A percentile compares a stretch with the other conserved stretches of the same genome.
Conservation (phyloP, 2,113 vertebrate genomes). For the Phasianus colchicus region DNA sequence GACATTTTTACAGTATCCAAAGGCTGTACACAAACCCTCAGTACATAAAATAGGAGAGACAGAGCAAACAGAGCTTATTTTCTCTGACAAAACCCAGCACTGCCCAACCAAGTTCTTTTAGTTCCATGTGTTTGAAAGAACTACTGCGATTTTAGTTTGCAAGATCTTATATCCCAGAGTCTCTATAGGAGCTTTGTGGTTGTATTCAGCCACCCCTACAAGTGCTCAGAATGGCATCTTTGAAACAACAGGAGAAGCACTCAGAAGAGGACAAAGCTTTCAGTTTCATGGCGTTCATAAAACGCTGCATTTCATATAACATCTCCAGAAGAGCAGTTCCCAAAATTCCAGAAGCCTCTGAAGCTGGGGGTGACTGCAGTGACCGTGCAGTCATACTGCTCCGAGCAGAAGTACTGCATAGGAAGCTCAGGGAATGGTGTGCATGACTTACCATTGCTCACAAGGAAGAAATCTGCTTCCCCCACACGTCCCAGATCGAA, state of each 20-base stretch:
- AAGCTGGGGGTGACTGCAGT: neutral
- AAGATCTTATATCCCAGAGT: neutral
- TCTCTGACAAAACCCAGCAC: neutral
- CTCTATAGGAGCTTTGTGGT: neutral
- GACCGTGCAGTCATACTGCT: neutral
- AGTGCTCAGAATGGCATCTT: constrained; percentile 1
- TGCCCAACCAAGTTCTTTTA: neutral
- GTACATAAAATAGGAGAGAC: neutral
- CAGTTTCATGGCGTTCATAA: neutral
- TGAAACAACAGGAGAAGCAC: neutral
- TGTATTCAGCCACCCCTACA: neutral
- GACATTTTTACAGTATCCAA: neutral
- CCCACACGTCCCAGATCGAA: neutral
- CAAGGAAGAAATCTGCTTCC: neutral
- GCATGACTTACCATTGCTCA: neutral
- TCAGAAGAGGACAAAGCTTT: neutral
- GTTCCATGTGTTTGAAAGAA: neutral
- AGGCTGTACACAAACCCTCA: neutral
- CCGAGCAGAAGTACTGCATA: neutral
- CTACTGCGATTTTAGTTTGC: neutral
- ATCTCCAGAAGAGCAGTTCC: neutral
- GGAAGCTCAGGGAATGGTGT: neutral
- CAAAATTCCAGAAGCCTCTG: neutral
- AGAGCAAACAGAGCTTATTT: neutral
- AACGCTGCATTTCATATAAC: neutral